Base-by-base conservation (phyloP, 2,888 invertebrate genomes). In the Atrina japonica region DNA sequence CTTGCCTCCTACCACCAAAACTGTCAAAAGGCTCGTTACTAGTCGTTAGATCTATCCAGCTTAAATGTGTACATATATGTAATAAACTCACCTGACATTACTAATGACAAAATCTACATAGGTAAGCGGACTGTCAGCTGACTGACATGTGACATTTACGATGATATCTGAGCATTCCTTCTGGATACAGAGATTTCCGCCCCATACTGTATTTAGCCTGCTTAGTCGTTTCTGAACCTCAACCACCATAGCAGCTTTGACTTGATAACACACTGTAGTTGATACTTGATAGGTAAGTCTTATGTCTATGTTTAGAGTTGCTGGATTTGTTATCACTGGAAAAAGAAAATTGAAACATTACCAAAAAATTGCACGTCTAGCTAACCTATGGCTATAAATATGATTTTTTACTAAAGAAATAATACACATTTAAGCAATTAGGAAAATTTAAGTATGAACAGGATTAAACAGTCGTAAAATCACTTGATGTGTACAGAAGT, bases 251-350 rank as follows among this genome's bases (percentile, higher is more conserved):
- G 27, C 18, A 3, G 30, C 29, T 29, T 41, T 64, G n/a, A 70
- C 47, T 6, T 35, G 35, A 11, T 18, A 14, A 23, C 66, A 66
- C 35, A 27, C 25, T 25, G 58, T 47, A 21, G 65, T 35, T 11
- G 21, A 41, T 14, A 65, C 30, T n/a, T 27, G 29, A 45, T 70
- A 70, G 21, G 41, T 23, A 11, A 70, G 35, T 21, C 45, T 64
- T 9, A 58, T 30, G 21, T 21, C 52, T 23, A 70, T 23, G 25
- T 50, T 30, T 16, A 30, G 21, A 35, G 0, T 1, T n/a, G 55
- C 55, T 27, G 55, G 18, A 11, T 35, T 35, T 35, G 35, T 35
- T 35, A 35, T 35, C 72, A 98, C 96, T 96, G 85, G 30, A 53
- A 67, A 35, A n/a, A n/a, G n/a, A n/a, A n/a, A n/a, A n/a, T n/a